Conservation (phyloP, 2,113 vertebrate species). For the Hydrochoerus hydrochaeris region DNA sequence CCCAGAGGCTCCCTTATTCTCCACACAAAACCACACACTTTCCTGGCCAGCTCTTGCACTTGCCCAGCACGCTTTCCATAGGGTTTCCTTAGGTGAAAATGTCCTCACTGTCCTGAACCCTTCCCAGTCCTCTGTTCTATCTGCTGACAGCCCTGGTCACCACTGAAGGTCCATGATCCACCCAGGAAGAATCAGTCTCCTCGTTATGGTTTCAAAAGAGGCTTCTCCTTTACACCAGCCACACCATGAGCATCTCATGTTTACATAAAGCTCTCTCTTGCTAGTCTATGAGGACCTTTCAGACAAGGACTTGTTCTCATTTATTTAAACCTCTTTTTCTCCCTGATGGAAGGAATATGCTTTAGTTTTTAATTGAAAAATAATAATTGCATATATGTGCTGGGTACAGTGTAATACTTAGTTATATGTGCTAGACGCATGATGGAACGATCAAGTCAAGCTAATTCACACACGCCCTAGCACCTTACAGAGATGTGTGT, state of each 20-base stretch:
- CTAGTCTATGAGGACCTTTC: neutral
- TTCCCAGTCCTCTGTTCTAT: neutral
- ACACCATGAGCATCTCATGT: accelerated
- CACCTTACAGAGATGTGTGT: neutral
- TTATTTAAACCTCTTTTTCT: neutral
- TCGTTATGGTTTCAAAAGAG: neutral
- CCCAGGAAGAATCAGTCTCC: neutral
- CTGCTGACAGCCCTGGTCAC: neutral
- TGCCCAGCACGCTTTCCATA: neutral
- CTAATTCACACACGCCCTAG: neutral
- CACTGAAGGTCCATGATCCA: neutral
- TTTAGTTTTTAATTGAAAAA: neutral
- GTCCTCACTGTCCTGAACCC: neutral
- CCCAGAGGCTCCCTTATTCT: neutral
- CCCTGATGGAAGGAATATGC: neutral
- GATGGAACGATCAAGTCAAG: neutral
- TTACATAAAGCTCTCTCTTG: neutral
- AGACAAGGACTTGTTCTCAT: neutral
- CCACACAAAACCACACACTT: neutral
- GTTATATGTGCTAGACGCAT: neutral
- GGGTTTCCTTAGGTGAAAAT: neutral
- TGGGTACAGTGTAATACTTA: neutral
- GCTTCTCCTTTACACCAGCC: neutral
- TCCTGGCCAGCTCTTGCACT: neutral
- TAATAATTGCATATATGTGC: neutral